Base-by-base conservation (phyloP, 2,113 vertebrate genomes). In the Crypturellus undulatus region DNA sequence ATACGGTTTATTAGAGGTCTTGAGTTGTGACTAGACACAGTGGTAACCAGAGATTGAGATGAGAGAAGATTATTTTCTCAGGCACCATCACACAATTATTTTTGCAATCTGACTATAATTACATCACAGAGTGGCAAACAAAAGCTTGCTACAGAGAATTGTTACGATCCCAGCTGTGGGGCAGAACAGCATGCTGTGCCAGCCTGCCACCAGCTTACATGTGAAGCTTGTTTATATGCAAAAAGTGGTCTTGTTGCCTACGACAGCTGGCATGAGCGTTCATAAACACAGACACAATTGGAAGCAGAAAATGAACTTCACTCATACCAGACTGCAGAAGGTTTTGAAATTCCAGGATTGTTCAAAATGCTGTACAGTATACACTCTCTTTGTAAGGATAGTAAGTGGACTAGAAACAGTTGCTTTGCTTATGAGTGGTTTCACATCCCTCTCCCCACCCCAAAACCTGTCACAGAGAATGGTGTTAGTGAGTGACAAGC, bases 391-490 rank as follows among this genome's bases (percentile, higher is more conserved):
- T 84, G 6, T 34, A 71, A 32, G 25, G 4, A 8, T 34, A 84
- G 56, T 20, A 60, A 3, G 4, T 56, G 15, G 43, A 3, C 4
- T 76, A 87, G 32, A 87, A 92, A 60, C 32, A 28, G 9, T 47
- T 60, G 22, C 32, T 77, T 47, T 62, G n/a, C 17, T 28, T 19
- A 19, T 47, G 12, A 84, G 7, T n/a, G 12, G 25, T 24, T 88
- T 85, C 72, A 60, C 24, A 52, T 1, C 2, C 2, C 3, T 16
- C 8, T 67, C 4, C 21, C 9, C 7, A 21, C 8, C 10, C 8
- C 25, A 72, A 8, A 24, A 26, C 7, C 3, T 34, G 1, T 19
- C 4, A 11, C 11, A 83, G 2, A 0, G 1, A 76, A 59, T 4
- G 30, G 2, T 56, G 13, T 56, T 38, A 65, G 14, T 34, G 47